Percentiles rank a stretch among this genome's conserved stretches.
Conservation (phyloP, 2,113 vertebrate species). For the Syngnathus floridae region DNA sequence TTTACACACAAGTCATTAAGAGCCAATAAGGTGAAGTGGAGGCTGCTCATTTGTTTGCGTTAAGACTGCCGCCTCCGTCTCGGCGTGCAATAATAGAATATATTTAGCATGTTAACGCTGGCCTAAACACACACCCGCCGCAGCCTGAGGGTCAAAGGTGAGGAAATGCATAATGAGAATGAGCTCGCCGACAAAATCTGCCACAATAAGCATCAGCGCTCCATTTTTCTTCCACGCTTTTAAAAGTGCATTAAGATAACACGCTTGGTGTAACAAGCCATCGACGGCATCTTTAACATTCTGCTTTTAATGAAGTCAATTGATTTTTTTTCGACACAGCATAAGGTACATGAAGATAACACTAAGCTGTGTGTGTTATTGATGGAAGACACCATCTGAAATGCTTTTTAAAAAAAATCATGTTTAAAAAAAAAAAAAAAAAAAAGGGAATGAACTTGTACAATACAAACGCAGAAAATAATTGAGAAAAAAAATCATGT, state of each 20-base stretch:
- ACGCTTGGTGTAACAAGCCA: background rate
- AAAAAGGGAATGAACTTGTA: no score
- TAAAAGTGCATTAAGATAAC: background rate
- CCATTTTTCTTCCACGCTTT: slow-evolving; percentile 12
- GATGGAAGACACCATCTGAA: background rate
- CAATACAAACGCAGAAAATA: no score
- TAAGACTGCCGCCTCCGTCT: slow-evolving; percentile 3
- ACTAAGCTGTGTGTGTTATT: background rate
- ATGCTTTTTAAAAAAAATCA: no score
- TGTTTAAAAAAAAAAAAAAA: no score
- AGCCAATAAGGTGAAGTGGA: slow-evolving; percentile 15
- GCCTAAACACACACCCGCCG: slow-evolving; percentile 24
- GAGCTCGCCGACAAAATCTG: slow-evolving; percentile 13
- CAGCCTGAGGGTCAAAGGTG: slow-evolving; percentile 41
- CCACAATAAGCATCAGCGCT: slow-evolving; percentile 29
- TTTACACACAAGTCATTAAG: background rate
- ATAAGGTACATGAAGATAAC: background rate
- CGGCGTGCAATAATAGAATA: slow-evolving; percentile 15
- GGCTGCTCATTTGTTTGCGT: background rate
- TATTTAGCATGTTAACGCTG: slow-evolving; percentile 28
- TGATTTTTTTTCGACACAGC: no score
- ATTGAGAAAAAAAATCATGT: no score
- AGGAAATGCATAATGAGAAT: slow-evolving; percentile 35
- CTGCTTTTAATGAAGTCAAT: no score
- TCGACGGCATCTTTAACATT: background rate